Evolutionary conservation across 2,113 vertebrate genomes (phyloP), one percentile per base, ranked within the genome.

Genomic region (Silurus asotus): DNA sequence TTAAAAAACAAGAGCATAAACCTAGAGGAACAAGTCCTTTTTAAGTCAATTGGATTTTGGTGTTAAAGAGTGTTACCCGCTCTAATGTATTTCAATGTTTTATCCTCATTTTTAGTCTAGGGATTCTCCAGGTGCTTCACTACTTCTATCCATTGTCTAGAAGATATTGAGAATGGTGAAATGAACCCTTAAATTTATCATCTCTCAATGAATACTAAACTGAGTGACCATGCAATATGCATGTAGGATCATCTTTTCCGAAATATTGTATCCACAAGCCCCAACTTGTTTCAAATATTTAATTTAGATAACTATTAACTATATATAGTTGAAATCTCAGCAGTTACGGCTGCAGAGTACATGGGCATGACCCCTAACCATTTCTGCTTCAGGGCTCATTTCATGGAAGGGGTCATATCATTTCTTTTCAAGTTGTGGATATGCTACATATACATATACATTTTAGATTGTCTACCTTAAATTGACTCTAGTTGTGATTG

Each of bases 201-300:
- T 48, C 61, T 67, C 75, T 58, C 61, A 15, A 15, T 56, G 84
- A 85, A 85, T 65, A 67, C 17, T 19, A 10, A 69, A 55, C 25
- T 11, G 13, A 77, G 62, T 51, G 53, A 67, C 61, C 75, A 77
- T 84, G 83, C 74, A 85, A 55, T 76, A 77, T 77, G 72, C 83
- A 84, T 20, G 59, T 48, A 65, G 37, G 11, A 64, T 76, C 48
- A 55, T 83, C 81, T 56, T 83, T 83, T 55, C 48, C 28, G n/a
- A 56, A 56, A 82, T 37, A 83, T 20, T 56, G 25, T 23, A 55
- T 37, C 19, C 15, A 67, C 45, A 48, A 65, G 45, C 20, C 25
- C 48, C 72, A 75, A 78, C 4, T 15, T 37, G n/a, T 37, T 78
- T 78, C 25, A 78, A 78, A 78, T 37, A 58, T 58, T 78, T 8